Conservation (phyloP, 2,113 vertebrate genomes). For the Cygnus atratus region DNA sequence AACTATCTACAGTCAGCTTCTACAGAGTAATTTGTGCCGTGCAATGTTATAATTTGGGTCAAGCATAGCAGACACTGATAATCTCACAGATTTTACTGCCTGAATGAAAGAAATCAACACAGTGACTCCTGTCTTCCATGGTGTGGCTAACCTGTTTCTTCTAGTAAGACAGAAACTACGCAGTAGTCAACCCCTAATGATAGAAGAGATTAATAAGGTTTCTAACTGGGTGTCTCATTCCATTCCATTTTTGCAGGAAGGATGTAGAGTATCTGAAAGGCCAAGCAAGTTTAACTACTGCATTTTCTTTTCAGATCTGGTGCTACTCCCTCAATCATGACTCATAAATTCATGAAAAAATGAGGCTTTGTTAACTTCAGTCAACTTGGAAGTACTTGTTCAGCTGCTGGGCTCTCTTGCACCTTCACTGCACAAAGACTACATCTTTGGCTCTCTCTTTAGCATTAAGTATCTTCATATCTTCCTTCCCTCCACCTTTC, state of each 20-base stretch:
- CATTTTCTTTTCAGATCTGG: neutral
- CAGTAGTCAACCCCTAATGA: neutral
- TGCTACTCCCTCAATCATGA: neutral
- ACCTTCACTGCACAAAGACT: neutral
- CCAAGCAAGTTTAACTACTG: neutral
- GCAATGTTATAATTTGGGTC: neutral
- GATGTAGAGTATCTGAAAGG: neutral
- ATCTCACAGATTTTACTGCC: neutral
- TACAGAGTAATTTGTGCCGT: neutral
- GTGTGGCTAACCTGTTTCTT: neutral
- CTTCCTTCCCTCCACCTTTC: rapidly evolving
- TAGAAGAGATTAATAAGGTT: neutral
- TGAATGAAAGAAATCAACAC: neutral
- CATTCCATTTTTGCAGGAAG: neutral
- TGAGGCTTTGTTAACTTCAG: neutral
- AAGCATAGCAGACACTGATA: neutral
- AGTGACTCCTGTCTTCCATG: neutral
- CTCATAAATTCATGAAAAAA: neutral
- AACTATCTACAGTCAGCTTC: neutral
- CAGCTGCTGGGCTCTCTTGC: neutral
- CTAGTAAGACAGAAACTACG: neutral
- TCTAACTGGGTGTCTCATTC: neutral
- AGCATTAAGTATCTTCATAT: neutral
- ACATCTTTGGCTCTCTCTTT: neutral
- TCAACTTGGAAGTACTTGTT: neutral